Conservation (phyloP, 2,113 vertebrate genomes). For the Ptychochromis oligacanthus region DNA sequence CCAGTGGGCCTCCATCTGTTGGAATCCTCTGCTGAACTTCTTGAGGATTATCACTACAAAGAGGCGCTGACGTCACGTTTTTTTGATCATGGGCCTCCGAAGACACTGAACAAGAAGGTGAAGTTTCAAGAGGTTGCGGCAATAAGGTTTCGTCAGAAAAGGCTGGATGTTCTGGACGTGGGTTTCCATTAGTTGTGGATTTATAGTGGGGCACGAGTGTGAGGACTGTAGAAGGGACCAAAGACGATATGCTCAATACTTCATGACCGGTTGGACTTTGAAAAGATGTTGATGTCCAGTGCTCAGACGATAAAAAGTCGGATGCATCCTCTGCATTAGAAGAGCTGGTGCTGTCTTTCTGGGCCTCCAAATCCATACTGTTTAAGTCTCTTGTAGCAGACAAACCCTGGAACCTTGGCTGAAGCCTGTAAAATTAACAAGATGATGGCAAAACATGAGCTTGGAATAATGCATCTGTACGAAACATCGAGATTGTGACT, state of each 20-base stretch:
- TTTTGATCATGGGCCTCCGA: conserved; percentile 18
- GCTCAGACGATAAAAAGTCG: background rate
- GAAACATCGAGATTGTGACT: background rate
- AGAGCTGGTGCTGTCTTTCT: background rate
- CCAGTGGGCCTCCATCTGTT: conserved; percentile 45
- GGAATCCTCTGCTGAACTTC: conserved; percentile 30
- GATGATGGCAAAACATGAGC: background rate
- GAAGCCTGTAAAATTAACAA: conserved; percentile 37
- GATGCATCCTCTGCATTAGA: background rate
- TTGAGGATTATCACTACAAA: background rate
- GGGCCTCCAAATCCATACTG: conserved; percentile 26
- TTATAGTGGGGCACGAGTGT: conserved; percentile 39
- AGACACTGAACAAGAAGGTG: background rate
- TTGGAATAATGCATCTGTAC: background rate
- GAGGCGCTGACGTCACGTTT: background rate
- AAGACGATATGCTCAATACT: conserved; percentile 60
- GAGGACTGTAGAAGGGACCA: conserved; percentile 54
- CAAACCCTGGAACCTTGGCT: background rate
- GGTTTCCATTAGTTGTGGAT: background rate
- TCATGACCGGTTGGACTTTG: conserved; percentile 27
- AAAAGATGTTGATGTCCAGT: conserved; percentile 32
- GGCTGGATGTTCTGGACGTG: conserved; percentile 9
- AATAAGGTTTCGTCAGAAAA: conserved; percentile 11
- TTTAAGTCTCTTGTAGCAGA: background rate
- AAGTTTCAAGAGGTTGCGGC: background rate